Conservation (phyloP, 2,113 vertebrate species). For the western clawed frog (Xenopus tropicalis) region UCB_Xtro_10.0 CM004443.2:39920001-39920500, state of each 20-base stretch:
- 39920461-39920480: background rate
- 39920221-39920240: background rate
- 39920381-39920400: background rate
- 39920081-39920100: background rate
- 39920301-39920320: conserved; percentile 3
- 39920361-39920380: background rate
- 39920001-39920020: background rate
- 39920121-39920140: background rate
- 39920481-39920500: background rate
- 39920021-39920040: conserved; percentile 34
- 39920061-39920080: conserved; percentile 3
- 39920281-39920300: background rate
- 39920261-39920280: background rate
- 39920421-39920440: too few species aligned
- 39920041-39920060: background rate
- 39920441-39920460: background rate
- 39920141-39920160: conserved; percentile 5
- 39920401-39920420: background rate
- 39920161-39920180: background rate
- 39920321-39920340: background rate
- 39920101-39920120: background rate
- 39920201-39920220: conserved; percentile 5
- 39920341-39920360: background rate
- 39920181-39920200: conserved; percentile 11
- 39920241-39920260: background rate